Evolutionary conservation across 2,888 invertebrate species (phyloP).

Genomic region (Meandrusa payeni): DNA sequence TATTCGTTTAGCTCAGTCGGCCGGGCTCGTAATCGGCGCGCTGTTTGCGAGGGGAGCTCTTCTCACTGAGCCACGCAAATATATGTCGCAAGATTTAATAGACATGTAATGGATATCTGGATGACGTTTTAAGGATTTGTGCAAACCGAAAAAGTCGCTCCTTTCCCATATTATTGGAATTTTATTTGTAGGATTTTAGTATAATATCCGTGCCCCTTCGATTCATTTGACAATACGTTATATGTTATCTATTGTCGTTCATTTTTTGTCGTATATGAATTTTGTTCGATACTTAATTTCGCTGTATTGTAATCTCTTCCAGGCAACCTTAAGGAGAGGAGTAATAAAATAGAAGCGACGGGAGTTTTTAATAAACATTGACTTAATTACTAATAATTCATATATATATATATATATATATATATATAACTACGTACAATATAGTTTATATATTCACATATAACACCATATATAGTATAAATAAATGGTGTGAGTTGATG

Average conservation of each 20-base stretch:
- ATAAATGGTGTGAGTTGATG: too few relatives aligned
- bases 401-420: too few relatives aligned
- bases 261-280: slow-evolving; percentile 12
- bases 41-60: slow-evolving; percentile 77
- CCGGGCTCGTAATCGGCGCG: slow-evolving; percentile 74
- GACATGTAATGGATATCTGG: slow-evolving; percentile 81
- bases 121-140: slow-evolving; percentile 81
- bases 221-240: slow-evolving; percentile 36
- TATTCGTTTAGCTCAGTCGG: slow-evolving; percentile 80
- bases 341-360: too few relatives aligned
- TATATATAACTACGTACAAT: too few relatives aligned
- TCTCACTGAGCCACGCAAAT: slow-evolving; percentile 78
- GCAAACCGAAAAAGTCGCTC: slow-evolving; percentile 81
- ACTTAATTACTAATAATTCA: too few relatives aligned
- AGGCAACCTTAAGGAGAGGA: too few relatives aligned
- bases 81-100: slow-evolving; percentile 81
- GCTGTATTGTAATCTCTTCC: too few relatives aligned
- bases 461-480: too few relatives aligned
- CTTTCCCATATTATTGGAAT: slow-evolving; percentile 72
- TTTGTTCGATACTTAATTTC: slow-evolving; percentile 11
- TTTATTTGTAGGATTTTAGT: slow-evolving; percentile 76
- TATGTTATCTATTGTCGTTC: slow-evolving; percentile 30
- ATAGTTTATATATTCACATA: too few relatives aligned
- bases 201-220: slow-evolving; percentile 58
- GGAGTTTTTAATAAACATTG: too few relatives aligned